Percentiles rank a stretch among this genome's conserved stretches.
These are phyloP conservation scores for Catamblyrhynchus diadema DNA, from an alignment of 2,797 vertebrate species.

Conservation along the genomic window DNA sequence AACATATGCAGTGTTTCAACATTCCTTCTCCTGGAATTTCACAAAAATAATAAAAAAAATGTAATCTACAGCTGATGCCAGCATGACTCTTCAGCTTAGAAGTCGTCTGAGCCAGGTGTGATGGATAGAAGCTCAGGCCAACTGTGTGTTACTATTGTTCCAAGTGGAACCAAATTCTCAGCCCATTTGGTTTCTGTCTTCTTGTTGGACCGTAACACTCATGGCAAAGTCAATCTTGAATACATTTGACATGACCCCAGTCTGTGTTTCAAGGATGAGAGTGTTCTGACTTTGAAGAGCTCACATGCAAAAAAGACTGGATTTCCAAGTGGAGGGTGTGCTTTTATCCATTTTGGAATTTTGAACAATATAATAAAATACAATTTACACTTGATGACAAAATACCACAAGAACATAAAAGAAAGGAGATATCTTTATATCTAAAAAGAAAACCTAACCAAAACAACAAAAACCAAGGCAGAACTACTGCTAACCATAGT, in stretches of 20 bases:
- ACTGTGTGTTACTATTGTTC: not conserved
- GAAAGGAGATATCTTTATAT: not conserved
- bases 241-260: not conserved
- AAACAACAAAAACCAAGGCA: not conserved
- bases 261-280: not conserved
- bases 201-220: not conserved
- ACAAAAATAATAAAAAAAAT: conserved; percentile 1
- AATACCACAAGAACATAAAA: not conserved
- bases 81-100: not conserved
- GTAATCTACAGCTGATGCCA: not conserved
- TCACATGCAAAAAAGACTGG: not conserved
- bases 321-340: not conserved
- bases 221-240: not conserved
- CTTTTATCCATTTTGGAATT: not conserved
- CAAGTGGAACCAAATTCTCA: not conserved
- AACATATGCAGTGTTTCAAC: conserved; percentile 35
- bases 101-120: not conserved
- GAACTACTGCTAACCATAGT: not conserved
- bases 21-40: conserved; percentile 30
- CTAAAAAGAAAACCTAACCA: not conserved
- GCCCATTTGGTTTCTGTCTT: conserved; percentile 9
- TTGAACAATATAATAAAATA: not conserved
- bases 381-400: not conserved
- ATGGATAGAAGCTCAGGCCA: not conserved
- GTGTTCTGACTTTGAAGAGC: not conserved